A percentile compares a stretch with the other conserved stretches of the same genome.
Evolutionary conservation across 2,113 vertebrate genomes (phyloP).

Genomic region (Sakesphorus luctuosus): DNA sequence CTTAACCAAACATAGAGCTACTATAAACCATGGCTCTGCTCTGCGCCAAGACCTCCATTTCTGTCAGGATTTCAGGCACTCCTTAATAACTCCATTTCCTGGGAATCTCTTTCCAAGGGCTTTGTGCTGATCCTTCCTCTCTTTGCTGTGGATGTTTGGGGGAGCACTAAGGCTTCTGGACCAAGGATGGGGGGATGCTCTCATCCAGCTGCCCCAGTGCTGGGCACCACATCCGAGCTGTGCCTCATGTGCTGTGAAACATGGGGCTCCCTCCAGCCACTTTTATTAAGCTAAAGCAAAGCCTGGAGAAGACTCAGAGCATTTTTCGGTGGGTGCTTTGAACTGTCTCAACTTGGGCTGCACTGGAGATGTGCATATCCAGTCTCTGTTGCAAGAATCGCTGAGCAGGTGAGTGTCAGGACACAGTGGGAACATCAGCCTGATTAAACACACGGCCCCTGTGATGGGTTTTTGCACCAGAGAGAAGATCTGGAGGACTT

Average conservation of each 20-base stretch:
- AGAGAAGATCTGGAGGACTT: no score
- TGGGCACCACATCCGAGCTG: neutral
- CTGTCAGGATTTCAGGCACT: neutral
- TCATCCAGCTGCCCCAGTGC: neutral
- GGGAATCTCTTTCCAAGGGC: neutral
- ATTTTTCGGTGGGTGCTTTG: neutral
- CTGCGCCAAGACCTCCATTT: slow-evolving; percentile 16
- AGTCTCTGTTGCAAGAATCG: neutral
- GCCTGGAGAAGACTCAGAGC: neutral
- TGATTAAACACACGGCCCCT: neutral
- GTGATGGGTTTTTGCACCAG: neutral
- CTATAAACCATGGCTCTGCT: neutral
- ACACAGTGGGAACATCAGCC: fast-evolving
- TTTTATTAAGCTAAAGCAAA: neutral
- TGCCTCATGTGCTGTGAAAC: fast-evolving
- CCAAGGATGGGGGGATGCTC: neutral
- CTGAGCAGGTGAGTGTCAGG: fast-evolving
- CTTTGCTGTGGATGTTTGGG: neutral
- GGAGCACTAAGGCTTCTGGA: fast-evolving
- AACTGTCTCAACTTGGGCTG: neutral
- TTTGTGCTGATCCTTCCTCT: neutral
- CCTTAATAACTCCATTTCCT: neutral
- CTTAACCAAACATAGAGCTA: neutral
- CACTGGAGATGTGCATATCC: neutral
- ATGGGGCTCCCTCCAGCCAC: fast-evolving